A percentile compares a stretch with the other conserved stretches of the same genome.
Conservation (phyloP, 2,888 invertebrate species). For the Nomada fucata region DNA sequence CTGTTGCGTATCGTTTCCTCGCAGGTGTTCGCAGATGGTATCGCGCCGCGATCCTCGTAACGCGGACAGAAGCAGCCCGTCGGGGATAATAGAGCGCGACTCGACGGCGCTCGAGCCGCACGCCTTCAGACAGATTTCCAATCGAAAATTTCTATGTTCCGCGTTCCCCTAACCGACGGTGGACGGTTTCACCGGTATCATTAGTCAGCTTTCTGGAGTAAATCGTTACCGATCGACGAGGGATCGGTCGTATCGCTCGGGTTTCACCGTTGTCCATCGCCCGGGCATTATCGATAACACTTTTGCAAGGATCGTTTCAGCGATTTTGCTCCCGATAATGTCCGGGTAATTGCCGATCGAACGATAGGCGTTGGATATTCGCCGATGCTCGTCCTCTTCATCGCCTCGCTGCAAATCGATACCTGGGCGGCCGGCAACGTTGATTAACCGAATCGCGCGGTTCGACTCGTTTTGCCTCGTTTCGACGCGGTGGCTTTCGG, state of each 20-base stretch:
- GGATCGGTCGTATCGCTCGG: conserved; percentile 1
- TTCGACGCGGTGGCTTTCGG: not conserved
- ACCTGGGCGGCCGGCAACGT: not conserved
- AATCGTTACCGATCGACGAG: conserved; percentile 32
- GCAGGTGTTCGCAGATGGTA: conserved; percentile 8
- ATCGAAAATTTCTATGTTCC: conserved; percentile 14
- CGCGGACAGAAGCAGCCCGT: conserved; percentile 14
- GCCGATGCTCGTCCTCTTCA: conserved; percentile 14
- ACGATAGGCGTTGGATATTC: conserved; percentile 35
- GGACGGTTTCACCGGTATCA: conserved; percentile 13
- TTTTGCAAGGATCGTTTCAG: conserved; percentile 7
- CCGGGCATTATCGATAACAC: conserved; percentile 52
- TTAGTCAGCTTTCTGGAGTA: conserved; percentile 42
- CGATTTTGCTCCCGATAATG: conserved; percentile 43
- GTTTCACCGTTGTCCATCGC: conserved; percentile 49
- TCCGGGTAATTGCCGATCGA: conserved; percentile 49
- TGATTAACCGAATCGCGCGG: conserved; percentile 37
- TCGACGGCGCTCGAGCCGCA: conserved; percentile 9
- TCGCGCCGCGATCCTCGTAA: not conserved
- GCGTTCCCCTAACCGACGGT: no score
- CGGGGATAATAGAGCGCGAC: conserved; percentile 29
- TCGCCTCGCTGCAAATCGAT: conserved; percentile 7
- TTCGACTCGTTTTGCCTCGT: not conserved
- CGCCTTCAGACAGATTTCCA: conserved; percentile 18
- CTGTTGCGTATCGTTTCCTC: not conserved